phyloP scores from a whole-genome alignment of 2,113 vertebrate genomes.

The Naja naja region DNA sequence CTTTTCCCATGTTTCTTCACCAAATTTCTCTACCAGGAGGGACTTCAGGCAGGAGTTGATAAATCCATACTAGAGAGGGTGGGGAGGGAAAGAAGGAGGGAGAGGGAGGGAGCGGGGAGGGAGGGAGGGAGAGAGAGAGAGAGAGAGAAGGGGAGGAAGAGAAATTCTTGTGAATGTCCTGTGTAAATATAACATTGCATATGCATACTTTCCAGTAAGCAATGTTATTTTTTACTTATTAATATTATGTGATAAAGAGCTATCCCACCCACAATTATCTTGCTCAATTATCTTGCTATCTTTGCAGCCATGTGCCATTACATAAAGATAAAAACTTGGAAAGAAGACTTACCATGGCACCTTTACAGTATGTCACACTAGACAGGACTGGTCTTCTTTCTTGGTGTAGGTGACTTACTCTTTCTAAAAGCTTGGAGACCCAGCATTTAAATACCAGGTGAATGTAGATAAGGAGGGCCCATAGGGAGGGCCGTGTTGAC shows the following conservation, averaged over 20 bases:
- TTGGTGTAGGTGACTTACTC: not conserved
- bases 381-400: not conserved
- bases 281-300: not conserved
- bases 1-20: slow-evolving; percentile 73
- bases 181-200: not conserved
- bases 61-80: slow-evolving; percentile 74
- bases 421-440: not conserved
- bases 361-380: not conserved
- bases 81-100: not conserved
- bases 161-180: not conserved
- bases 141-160: too few relatives aligned
- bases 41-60: slow-evolving; percentile 82
- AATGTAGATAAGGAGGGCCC: not conserved
- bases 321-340: not conserved
- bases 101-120: too few relatives aligned
- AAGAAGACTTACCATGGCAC: slow-evolving; percentile 34
- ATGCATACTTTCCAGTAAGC: not conserved
- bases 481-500: slow-evolving; percentile 9
- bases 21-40: slow-evolving; percentile 74
- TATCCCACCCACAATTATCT: too few relatives aligned
- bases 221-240: not conserved
- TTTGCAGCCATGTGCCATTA: not conserved
- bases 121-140: too few relatives aligned
- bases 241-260: not conserved
- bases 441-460: slow-evolving; percentile 14